A percentile compares a stretch with the other conserved stretches of the same genome.
phyloP scores from a whole-genome alignment of 2,888 invertebrate species.

The Ecliptopera silaceata region DNA sequence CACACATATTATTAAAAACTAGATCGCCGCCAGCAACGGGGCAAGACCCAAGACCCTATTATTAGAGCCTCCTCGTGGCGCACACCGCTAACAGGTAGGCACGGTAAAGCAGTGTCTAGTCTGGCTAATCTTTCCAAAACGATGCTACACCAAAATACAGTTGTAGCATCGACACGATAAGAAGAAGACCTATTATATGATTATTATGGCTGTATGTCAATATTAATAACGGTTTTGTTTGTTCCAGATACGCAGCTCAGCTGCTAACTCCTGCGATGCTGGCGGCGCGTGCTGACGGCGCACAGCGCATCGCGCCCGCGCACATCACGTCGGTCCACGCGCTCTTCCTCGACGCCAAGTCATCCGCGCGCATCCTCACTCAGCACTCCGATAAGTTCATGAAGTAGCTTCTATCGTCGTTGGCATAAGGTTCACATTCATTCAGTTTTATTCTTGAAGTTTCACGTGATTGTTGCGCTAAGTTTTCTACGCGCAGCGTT shows the following conservation, averaged over 20 bases:
- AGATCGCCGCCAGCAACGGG: too few species aligned
- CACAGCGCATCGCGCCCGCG: slow-evolving; percentile 87
- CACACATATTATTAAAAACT: too few species aligned
- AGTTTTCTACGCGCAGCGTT: slow-evolving; percentile 96
- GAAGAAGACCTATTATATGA: too few species aligned
- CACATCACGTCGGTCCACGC: slow-evolving; percentile 93
- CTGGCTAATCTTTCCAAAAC: too few species aligned
- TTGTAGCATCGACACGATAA: too few species aligned
- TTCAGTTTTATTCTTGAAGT: not conserved
- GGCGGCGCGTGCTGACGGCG: slow-evolving; percentile 94
- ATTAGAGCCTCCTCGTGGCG: too few species aligned
- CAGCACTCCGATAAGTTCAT: slow-evolving; percentile 96
- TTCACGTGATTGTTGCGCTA: slow-evolving; percentile 86
- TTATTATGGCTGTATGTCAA: too few species aligned
- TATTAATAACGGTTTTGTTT: not conserved
- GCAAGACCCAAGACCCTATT: too few species aligned
- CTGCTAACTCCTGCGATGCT: slow-evolving; percentile 95
- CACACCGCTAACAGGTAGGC: too few species aligned
- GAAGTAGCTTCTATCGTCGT: slow-evolving; percentile 72
- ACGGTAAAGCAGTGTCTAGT: too few species aligned
- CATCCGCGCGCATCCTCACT: slow-evolving; percentile 95
- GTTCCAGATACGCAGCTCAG: slow-evolving; percentile 92
- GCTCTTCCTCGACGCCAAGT: slow-evolving; percentile 97
- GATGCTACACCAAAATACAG: too few species aligned
- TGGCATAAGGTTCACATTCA: not conserved